Percentiles rank a stretch among this genome's conserved stretches.
These are phyloP conservation scores for Drosophila infuscata DNA, from an alignment of 2,888 invertebrate genomes.

Conservation along the genomic window DNA sequence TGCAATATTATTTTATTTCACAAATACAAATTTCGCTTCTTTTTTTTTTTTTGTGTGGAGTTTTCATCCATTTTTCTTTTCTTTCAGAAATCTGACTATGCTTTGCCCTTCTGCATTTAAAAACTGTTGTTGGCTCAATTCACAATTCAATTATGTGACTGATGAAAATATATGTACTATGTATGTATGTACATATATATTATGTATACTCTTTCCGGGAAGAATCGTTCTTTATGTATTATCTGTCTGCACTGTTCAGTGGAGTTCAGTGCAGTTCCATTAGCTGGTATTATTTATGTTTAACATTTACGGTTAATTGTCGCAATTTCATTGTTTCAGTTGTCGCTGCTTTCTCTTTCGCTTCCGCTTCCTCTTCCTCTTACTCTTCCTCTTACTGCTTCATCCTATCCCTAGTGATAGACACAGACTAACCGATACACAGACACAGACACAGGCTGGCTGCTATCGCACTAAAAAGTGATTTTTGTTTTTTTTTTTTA, in stretches of 20 bases:
- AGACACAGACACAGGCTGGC: conserved; percentile 43
- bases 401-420: conserved; percentile 26
- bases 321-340: conserved; percentile 80
- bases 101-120: conserved; percentile 28
- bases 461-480: conserved; percentile 34
- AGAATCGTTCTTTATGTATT: conserved; percentile 5
- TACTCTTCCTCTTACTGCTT: neutral
- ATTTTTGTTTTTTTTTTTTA: conserved; percentile 39
- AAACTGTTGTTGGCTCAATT: conserved; percentile 55
- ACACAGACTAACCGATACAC: conserved; percentile 12
- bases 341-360: conserved; percentile 45
- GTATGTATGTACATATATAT: conserved; percentile 25
- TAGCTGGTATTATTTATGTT: conserved; percentile 44
- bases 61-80: conserved; percentile 49
- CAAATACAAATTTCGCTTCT: conserved; percentile 66
- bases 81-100: conserved; percentile 17
- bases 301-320: conserved; percentile 75
- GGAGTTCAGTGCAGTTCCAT: conserved; percentile 23
- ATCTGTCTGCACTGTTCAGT: conserved; percentile 26
- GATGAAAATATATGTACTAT: conserved; percentile 55
- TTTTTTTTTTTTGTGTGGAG: conserved; percentile 52
- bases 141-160: conserved; percentile 51
- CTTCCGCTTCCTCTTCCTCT: neutral
- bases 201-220: conserved; percentile 14
- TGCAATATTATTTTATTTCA: conserved; percentile 78